A percentile compares a stretch with the other conserved stretches of the same genome.
Conservation (phyloP, 1,140 invertebrate genomes). For the Drosophila erecta region DNA sequence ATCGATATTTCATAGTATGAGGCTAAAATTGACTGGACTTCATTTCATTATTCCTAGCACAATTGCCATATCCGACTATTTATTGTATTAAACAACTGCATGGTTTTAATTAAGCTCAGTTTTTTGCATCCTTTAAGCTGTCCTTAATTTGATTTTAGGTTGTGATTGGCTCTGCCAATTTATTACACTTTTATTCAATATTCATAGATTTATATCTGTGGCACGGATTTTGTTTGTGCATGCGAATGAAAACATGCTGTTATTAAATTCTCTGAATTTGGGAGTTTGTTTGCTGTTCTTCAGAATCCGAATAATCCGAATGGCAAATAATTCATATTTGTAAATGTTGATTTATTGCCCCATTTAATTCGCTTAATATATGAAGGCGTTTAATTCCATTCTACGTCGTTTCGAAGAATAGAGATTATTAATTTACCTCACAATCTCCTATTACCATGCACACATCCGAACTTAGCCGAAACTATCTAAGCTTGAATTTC, state of each 20-base stretch:
- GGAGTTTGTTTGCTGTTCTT: constrained; percentile 1
- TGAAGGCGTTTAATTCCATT: not conserved
- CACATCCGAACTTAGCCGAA: too few species aligned
- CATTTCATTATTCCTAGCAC: not conserved
- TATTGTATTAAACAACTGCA: not conserved
- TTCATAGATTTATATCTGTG: not conserved
- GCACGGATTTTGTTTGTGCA: not conserved
- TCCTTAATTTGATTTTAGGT: too few species aligned
- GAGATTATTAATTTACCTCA: not conserved
- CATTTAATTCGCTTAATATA: not conserved
- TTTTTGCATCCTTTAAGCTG: too few species aligned
- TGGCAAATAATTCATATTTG: not conserved
- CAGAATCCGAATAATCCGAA: not conserved
- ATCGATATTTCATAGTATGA: not conserved
- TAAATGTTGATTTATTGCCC: not conserved
- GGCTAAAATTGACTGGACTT: not conserved
- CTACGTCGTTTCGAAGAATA: not conserved
- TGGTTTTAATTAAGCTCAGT: not conserved
- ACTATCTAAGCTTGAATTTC: too few species aligned
- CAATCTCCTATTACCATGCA: too few species aligned
- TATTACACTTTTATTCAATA: not conserved
- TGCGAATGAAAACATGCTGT: not conserved
- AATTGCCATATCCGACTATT: too few species aligned
- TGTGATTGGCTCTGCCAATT: not conserved
- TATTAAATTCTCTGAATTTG: not conserved